Evolutionary conservation across 2,113 vertebrate species (phyloP), one percentile per base, ranked within the genome.

Genomic region (Odontophorus gujanensis): DNA sequence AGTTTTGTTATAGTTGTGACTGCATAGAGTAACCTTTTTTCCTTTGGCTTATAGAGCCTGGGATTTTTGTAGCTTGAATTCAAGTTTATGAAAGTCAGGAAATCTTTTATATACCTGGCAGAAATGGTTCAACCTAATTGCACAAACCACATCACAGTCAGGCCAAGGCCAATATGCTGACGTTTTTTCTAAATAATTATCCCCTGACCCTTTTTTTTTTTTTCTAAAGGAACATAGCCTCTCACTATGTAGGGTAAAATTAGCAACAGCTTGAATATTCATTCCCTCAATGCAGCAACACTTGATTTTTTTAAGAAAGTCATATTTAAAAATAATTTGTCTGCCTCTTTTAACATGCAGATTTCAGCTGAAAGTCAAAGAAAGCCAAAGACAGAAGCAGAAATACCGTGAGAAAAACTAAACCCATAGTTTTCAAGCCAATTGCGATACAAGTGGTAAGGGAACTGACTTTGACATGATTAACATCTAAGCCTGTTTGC

Each of bases 391-490:
- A 69, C 2, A 74, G 79, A 88, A 87, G 51, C 28, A 90, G 61
- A 88, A 92, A 81, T 65, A 66, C 62, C 1, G 3, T 95, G 92
- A 93, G 93, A 96, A 94, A 95, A 75, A 91, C 71, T 28, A 94
- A 94, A 81, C 6, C 9, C 20, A 1, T 1, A 65, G 8, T 74
- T 89, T 91, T 93, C 25, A 45, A 81, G 16, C 17, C 0, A 7
- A 72, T 22, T 51, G 45, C 57, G 48, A 20, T 61, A 81, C 30
- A 83, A 85, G 92, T 88, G 61, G 61, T 53, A 84, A 81, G 51
- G 13, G 80, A 94, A 68, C 61, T n/a, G 76, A 76, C 61, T 85
- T 45, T 47, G 76, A 66, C 8, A 17, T 83, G 85, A 94, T 88
- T 90, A 92, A 90, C 58, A 84, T 76, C 90, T 79, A 84, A 36